Evolutionary conservation across 2,113 vertebrate species (phyloP).

Genomic region (Halcyon malimbica): DNA sequence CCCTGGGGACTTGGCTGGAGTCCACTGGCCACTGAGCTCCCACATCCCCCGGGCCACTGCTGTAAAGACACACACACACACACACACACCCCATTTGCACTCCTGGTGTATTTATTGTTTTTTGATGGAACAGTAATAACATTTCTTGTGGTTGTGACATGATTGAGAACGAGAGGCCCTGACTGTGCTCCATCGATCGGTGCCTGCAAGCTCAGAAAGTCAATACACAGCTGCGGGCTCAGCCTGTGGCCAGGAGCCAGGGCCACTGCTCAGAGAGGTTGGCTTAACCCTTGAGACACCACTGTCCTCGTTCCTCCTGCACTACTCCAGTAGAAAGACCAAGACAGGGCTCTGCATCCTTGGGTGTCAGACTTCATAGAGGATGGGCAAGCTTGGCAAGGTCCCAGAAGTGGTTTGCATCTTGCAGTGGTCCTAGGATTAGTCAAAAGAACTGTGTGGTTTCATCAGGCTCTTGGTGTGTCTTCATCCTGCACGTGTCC

Average conservation of each 20-base stretch:
- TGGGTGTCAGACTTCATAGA: fast-evolving
- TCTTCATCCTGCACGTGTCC: neutral
- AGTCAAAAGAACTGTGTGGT: neutral
- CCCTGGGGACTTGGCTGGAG: neutral
- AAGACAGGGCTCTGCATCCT: neutral
- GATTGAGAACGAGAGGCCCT: neutral
- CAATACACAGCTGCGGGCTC: neutral
- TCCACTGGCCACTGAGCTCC: fast-evolving
- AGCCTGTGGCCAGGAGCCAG: neutral
- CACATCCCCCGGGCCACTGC: fast-evolving
- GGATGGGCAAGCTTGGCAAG: fast-evolving
- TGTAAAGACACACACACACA: neutral
- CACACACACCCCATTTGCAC: neutral
- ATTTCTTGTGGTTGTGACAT: neutral
- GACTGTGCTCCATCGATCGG: neutral
- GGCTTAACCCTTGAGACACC: neutral
- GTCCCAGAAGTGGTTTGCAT: neutral
- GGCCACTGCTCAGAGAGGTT: neutral
- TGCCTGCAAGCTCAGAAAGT: neutral
- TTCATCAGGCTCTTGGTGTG: neutral
- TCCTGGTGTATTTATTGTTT: neutral
- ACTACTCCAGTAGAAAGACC: neutral
- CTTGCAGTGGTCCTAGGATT: neutral
- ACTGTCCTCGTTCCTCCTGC: neutral
- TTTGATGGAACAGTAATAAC: neutral